Evolutionary conservation across 1,140 invertebrate species (phyloP).

Genomic region (Apolygus lucorum): DNA sequence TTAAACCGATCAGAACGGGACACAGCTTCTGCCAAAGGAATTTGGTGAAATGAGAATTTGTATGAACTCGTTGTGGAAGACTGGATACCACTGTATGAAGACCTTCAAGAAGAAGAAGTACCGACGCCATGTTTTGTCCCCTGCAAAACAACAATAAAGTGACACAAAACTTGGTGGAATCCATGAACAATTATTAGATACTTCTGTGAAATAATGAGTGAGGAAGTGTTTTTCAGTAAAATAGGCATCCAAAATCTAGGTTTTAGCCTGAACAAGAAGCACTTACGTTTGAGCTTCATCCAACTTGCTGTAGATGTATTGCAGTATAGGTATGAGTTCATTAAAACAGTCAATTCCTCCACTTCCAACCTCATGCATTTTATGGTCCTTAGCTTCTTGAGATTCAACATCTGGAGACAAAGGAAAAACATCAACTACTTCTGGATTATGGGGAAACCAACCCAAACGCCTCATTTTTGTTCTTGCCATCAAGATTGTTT

Average conservation of each 20-base stretch:
- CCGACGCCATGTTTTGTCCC: conserved; percentile 36
- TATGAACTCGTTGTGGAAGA: conserved; percentile 67
- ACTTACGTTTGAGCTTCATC: conserved; percentile 68
- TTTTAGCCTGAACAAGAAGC: too few relatives aligned
- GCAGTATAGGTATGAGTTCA: conserved; percentile 80
- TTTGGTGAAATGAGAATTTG: conserved; percentile 72
- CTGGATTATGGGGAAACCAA: too few relatives aligned
- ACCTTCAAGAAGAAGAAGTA: conserved; percentile 72
- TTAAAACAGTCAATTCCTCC: conserved; percentile 75
- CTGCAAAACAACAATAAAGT: conserved; percentile 27
- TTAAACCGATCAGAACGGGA: conserved; percentile 73
- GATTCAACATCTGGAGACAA: conserved; percentile 59
- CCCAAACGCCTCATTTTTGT: too few relatives aligned
- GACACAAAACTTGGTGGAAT: too few relatives aligned
- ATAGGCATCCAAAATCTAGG: too few relatives aligned
- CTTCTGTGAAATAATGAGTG: too few relatives aligned
- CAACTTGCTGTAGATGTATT: conserved; percentile 77
- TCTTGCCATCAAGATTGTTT: too few relatives aligned
- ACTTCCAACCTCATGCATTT: conserved; percentile 48
- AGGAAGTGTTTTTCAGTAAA: too few relatives aligned
- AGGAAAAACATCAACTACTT: too few relatives aligned
- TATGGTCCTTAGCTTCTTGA: conserved; percentile 55
- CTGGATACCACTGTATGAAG: conserved; percentile 74
- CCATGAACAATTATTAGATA: conserved; percentile 30
- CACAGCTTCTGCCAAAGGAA: conserved; percentile 88